Percentiles rank a stretch among this genome's conserved stretches.
These are phyloP conservation scores for Neotoxoptera formosana DNA, from an alignment of 1,140 invertebrate species.

Conservation along the genomic window DNA sequence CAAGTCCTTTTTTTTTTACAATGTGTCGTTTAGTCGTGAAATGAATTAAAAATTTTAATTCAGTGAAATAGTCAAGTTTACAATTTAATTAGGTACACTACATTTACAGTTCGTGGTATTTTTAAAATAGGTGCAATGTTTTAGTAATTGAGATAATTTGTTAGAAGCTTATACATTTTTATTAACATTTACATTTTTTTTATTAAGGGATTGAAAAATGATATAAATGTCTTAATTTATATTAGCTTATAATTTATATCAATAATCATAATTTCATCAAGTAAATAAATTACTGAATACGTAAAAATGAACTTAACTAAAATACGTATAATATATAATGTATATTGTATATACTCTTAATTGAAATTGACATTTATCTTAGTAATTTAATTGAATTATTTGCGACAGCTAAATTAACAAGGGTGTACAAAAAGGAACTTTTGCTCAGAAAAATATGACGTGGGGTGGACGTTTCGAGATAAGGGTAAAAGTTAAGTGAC, in stretches of 20 bases:
- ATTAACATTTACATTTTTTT: neutral
- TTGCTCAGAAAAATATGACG: neutral
- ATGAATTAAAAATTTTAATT: neutral
- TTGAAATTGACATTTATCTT: neutral
- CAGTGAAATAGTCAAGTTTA: neutral
- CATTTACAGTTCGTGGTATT: neutral
- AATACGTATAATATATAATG: too few species aligned
- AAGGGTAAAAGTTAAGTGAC: neutral
- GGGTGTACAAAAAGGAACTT: neutral
- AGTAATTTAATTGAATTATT: neutral
- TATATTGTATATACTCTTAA: neutral
- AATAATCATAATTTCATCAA: neutral
- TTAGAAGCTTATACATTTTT: neutral
- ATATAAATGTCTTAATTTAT: neutral
- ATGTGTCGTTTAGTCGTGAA: neutral
- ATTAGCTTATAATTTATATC: neutral
- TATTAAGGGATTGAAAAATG: neutral
- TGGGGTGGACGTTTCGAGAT: neutral
- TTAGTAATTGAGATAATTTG: neutral
- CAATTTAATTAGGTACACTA: neutral
- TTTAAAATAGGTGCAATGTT: neutral
- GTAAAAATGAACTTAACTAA: neutral
- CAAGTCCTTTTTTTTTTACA: neutral
- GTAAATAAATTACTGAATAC: neutral
- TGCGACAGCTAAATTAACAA: neutral